Percentiles rank a stretch among this genome's conserved stretches.
These are phyloP conservation scores for Miniopterus natalensis DNA, from an alignment of 2,113 vertebrate species.

Conservation along the genomic window DNA sequence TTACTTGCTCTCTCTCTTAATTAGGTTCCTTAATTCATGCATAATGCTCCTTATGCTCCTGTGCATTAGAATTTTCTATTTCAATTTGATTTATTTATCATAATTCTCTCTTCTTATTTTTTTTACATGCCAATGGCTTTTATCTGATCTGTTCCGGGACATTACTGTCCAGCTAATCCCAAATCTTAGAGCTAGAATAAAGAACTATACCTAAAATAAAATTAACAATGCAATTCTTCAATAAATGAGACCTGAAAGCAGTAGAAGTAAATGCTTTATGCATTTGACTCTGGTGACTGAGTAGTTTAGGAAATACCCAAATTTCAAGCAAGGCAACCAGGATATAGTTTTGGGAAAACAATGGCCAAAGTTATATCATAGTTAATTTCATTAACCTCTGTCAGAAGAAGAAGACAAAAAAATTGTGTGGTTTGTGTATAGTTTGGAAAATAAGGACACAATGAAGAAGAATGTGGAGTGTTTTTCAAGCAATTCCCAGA, in stretches of 20 bases:
- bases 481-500: neutral
- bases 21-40: neutral
- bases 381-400: neutral
- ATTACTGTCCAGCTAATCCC: neutral
- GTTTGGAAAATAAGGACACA: neutral
- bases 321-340: neutral
- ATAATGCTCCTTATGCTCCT: neutral
- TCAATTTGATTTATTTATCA: neutral
- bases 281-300: neutral
- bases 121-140: neutral
- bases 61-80: neutral
- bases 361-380: slow-evolving; percentile 17
- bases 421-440: neutral
- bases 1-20: neutral
- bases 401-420: neutral
- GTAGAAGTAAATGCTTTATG: neutral
- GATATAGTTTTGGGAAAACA: slow-evolving; percentile 25
- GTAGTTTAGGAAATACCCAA: neutral
- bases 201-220: neutral
- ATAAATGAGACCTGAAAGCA: neutral
- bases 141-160: neutral
- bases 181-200: neutral
- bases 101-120: neutral
- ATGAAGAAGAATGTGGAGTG: neutral
- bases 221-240: neutral